These are phyloP conservation scores for Selenia dentaria DNA, from an alignment of 2,888 invertebrate genomes.

Conservation along the genomic window DNA sequence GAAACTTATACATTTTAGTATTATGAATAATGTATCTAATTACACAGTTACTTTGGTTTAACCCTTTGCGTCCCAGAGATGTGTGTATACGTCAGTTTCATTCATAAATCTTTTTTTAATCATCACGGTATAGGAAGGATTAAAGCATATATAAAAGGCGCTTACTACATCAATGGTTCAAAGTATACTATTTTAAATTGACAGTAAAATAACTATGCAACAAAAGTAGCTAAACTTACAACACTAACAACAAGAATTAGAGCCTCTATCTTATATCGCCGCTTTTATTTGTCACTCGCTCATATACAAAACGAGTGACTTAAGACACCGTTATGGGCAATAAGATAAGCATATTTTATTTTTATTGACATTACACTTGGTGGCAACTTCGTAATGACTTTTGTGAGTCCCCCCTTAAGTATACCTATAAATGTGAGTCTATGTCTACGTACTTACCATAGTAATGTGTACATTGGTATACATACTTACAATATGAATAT, in stretches of 20 bases:
- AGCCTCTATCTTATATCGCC: constrained; percentile 23
- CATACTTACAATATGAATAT: too few relatives aligned
- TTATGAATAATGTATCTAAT: too few relatives aligned
- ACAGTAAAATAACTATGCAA: background rate
- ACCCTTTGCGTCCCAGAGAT: too few relatives aligned
- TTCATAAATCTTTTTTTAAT: too few relatives aligned
- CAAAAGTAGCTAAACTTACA: background rate
- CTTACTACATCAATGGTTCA: too few relatives aligned
- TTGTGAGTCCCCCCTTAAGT: constrained; percentile 46
- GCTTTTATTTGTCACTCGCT: constrained; percentile 45
- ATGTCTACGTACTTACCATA: too few relatives aligned
- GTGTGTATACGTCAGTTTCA: too few relatives aligned
- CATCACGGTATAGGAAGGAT: too few relatives aligned
- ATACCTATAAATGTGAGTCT: constrained; percentile 43
- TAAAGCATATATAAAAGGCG: too few relatives aligned
- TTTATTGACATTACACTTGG: constrained; percentile 54
- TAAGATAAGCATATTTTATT: constrained; percentile 63
- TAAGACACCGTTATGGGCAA: constrained; percentile 52
- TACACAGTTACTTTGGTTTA: too few relatives aligned
- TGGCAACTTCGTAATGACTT: constrained; percentile 53
- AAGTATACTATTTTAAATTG: too few relatives aligned
- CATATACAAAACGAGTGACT: constrained; percentile 50
- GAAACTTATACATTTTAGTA: too few relatives aligned
- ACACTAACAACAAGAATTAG: constrained; percentile 11
- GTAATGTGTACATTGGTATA: constrained; percentile 4